These are phyloP conservation scores for Linepithema humile DNA, from an alignment of 1,140 invertebrate genomes.

Conservation along the genomic window DNA sequence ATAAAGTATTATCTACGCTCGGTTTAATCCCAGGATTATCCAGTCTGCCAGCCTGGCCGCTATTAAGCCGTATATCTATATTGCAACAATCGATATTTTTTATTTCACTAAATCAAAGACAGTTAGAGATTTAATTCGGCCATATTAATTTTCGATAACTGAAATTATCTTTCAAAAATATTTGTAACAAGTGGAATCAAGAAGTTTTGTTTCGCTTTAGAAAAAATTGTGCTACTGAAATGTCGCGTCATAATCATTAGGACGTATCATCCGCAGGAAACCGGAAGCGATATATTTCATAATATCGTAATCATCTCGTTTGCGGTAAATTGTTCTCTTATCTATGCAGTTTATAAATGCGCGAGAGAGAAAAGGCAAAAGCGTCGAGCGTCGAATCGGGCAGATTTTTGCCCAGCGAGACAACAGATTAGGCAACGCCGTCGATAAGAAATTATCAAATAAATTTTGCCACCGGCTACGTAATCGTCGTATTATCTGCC, in stretches of 20 bases:
- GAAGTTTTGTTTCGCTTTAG: too few relatives aligned
- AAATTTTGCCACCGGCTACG: constrained; percentile 6
- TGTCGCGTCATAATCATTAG: constrained; percentile 15
- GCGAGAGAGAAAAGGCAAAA: background rate
- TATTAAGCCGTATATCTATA: constrained; percentile 56
- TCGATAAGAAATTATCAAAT: constrained; percentile 5
- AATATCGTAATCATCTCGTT: background rate
- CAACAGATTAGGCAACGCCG: background rate
- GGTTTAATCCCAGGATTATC: constrained; percentile 73
- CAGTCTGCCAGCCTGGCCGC: constrained; percentile 62
- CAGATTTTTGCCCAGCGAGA: background rate
- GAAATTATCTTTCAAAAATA: background rate
- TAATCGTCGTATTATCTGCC: constrained; percentile 20
- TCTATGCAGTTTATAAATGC: background rate
- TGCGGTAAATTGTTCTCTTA: background rate
- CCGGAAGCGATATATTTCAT: constrained; percentile 44
- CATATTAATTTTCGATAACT: constrained; percentile 34
- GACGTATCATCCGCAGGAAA: constrained; percentile 39
- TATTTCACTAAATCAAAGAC: constrained; percentile 29
- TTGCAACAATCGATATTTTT: constrained; percentile 9
- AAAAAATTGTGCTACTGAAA: background rate
- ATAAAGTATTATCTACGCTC: constrained; percentile 66
- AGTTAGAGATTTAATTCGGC: constrained; percentile 46
- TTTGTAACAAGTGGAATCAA: too few relatives aligned
- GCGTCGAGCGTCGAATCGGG: too few relatives aligned